Conservation (phyloP, 1,140 invertebrate species). For the Rhyacophila brunnea region DNA sequence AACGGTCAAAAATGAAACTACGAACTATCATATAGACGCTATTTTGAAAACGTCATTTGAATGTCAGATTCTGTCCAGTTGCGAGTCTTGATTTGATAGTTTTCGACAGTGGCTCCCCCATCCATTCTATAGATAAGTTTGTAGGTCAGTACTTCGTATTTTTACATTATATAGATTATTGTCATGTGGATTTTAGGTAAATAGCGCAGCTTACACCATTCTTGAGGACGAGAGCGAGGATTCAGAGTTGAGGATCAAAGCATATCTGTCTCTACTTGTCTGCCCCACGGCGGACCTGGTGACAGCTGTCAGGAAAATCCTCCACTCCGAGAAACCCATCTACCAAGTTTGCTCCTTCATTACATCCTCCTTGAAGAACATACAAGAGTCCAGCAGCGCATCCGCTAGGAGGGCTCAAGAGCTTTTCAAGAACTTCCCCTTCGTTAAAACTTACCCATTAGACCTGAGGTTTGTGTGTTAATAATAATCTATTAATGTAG, state of each 20-base stretch:
- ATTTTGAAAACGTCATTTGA: too few relatives aligned
- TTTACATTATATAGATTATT: too few relatives aligned
- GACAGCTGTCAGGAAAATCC: slow-evolving; percentile 65
- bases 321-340: slow-evolving; percentile 65
- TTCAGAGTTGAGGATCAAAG: slow-evolving; percentile 84
- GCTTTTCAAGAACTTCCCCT: slow-evolving; percentile 65
- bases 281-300: slow-evolving; percentile 72
- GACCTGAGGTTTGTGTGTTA: slow-evolving; percentile 67
- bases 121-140: too few relatives aligned
- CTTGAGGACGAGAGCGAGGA: slow-evolving; percentile 73
- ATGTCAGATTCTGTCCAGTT: too few relatives aligned
- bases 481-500: too few relatives aligned
- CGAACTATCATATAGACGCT: too few relatives aligned
- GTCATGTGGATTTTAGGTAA: slow-evolving; percentile 51
- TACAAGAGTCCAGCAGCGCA: slow-evolving; percentile 74
- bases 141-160: too few relatives aligned
- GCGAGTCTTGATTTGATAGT: too few relatives aligned
- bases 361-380: slow-evolving; percentile 72
- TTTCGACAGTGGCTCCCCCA: too few relatives aligned
- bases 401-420: slow-evolving; percentile 67
- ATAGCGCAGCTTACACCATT: slow-evolving; percentile 57
- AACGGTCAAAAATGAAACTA: too few relatives aligned
- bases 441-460: slow-evolving; percentile 71
- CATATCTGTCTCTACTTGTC: slow-evolving; percentile 73
- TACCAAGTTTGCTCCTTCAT: slow-evolving; percentile 87